Evolutionary conservation across 2,797 vertebrate species (phyloP).

Genomic region (Sebastes hubbsi): DNA sequence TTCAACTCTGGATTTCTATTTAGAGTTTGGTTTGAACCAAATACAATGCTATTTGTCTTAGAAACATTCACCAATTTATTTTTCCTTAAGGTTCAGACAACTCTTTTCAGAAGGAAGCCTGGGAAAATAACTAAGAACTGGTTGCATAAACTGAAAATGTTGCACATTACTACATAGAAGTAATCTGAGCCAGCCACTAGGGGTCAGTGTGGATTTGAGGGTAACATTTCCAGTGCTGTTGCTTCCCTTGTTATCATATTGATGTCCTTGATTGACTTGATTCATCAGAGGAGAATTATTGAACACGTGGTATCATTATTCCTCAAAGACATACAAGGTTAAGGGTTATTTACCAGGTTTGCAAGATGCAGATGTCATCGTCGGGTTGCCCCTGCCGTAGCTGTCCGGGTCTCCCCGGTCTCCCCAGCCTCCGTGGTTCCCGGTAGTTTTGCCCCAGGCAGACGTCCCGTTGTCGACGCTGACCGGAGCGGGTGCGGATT

Average conservation of each 20-base stretch:
- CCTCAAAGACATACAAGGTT: background rate
- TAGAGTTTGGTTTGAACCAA: too few species aligned
- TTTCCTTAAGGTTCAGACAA: background rate
- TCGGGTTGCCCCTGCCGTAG: conserved; percentile 85
- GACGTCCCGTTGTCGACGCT: conserved; percentile 95
- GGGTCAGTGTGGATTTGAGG: conserved; percentile 60
- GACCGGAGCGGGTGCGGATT: conserved; percentile 85
- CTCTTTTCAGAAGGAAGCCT: background rate
- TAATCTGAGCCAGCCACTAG: conserved; percentile 57
- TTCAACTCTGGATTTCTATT: too few species aligned
- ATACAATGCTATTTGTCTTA: too few species aligned
- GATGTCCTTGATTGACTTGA: conserved; percentile 52
- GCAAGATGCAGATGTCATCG: conserved; percentile 86
- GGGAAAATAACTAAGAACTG: background rate
- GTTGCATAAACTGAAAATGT: background rate
- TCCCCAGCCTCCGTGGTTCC: conserved; percentile 89
- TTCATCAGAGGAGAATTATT: background rate
- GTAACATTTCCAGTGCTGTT: background rate
- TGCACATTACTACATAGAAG: background rate
- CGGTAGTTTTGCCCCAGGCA: conserved; percentile 91
- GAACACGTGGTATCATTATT: background rate
- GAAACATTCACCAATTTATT: too few species aligned
- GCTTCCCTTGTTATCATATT: background rate
- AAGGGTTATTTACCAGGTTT: conserved; percentile 87
- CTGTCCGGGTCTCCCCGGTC: conserved; percentile 81